phyloP scores from a whole-genome alignment of 2,797 vertebrate species.

The Brotogeris chrysoptera region DNA sequence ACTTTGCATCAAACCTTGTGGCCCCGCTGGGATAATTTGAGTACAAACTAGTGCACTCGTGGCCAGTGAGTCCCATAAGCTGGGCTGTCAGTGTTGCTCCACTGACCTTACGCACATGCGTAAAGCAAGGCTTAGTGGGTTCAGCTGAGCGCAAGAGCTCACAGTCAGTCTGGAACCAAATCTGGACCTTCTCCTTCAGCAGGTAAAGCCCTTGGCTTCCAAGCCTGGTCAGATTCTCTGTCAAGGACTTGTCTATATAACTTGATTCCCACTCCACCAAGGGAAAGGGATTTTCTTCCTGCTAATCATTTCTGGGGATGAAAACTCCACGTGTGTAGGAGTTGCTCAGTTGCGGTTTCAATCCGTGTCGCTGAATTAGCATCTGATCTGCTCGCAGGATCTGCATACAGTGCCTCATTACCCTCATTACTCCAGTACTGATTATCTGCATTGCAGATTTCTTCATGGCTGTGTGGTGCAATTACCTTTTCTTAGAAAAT shows the following conservation, averaged over 20 bases:
- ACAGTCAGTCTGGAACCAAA: not conserved
- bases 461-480: constrained; percentile 70
- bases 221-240: not conserved
- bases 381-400: constrained; percentile 50
- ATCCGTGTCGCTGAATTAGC: constrained; percentile 26
- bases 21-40: not conserved
- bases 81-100: not conserved
- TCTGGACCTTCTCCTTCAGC: not conserved
- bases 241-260: fast-evolving
- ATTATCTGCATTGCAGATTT: constrained; percentile 74
- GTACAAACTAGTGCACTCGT: not conserved
- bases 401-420: constrained; percentile 64
- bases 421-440: constrained; percentile 69
- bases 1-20: not conserved
- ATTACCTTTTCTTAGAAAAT: constrained; percentile 73
- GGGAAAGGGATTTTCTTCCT: not conserved
- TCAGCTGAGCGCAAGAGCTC: not conserved
- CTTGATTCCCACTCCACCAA: not conserved
- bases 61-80: not conserved
- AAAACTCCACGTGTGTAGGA: not conserved
- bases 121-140: not conserved
- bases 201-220: not conserved
- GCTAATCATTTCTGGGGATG: not conserved
- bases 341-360: not conserved
- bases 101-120: fast-evolving